phyloP scores from a whole-genome alignment of 2,797 vertebrate genomes.

The Acrossocheilus wenchowensis region DNA sequence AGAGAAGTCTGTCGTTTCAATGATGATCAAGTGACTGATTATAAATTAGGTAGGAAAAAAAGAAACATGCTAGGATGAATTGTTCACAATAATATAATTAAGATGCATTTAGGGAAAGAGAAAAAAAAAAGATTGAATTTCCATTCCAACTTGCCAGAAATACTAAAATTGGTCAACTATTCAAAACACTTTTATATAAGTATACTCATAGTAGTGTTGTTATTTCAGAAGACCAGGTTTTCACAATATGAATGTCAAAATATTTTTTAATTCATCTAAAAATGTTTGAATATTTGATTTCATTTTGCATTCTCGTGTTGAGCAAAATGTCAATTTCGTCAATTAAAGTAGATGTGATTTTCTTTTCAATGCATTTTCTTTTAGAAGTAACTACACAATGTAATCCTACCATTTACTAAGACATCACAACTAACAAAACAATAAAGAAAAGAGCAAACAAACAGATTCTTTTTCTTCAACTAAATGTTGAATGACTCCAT shows the following conservation, averaged over 20 bases:
- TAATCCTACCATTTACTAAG: not conserved
- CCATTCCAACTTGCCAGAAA: not conserved
- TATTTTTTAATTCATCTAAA: not conserved
- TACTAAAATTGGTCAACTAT: not conserved
- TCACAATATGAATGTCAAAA: not conserved
- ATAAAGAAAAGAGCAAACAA: not conserved
- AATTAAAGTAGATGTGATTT: not conserved
- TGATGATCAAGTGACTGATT: not conserved
- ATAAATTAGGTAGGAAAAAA: not conserved
- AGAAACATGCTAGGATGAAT: not conserved
- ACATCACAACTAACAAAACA: not conserved
- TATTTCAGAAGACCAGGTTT: not conserved
- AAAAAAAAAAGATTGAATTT: not conserved
- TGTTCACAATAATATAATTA: not conserved
- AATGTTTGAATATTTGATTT: not conserved
- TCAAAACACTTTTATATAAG: not conserved
- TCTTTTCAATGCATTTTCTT: not conserved
- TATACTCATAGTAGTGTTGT: not conserved
- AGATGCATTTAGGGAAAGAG: not conserved
- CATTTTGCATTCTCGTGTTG: not conserved
- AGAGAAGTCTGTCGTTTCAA: not conserved
- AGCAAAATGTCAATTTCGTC: not conserved
- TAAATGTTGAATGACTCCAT: constrained; percentile 29
- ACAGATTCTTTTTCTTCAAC: constrained; percentile 46
- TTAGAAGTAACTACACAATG: not conserved